Conservation (phyloP, 1,140 invertebrate genomes). For the Scaptomyza montana region DNA sequence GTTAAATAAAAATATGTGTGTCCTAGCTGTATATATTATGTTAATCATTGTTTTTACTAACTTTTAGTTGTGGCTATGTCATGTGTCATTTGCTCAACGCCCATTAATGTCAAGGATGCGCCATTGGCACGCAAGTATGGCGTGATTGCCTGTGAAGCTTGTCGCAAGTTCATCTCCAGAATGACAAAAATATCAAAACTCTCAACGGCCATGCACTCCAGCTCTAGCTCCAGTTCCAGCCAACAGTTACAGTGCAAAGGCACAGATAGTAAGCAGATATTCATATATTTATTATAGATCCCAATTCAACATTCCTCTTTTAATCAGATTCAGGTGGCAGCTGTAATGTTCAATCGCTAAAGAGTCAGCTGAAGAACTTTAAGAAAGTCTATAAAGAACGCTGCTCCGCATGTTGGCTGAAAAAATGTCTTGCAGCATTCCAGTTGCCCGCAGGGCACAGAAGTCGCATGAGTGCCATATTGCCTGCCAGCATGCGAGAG, state of each 20-base stretch:
- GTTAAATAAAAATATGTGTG: background rate
- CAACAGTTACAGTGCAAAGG: constrained; percentile 86
- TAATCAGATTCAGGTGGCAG: constrained; percentile 83
- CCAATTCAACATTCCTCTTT: background rate
- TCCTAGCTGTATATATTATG: no score
- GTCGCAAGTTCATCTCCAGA: constrained; percentile 93
- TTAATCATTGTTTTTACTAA: background rate
- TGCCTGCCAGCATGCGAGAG: constrained; percentile 84
- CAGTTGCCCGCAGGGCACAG: constrained; percentile 89
- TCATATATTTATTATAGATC: background rate
- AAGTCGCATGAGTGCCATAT: constrained; percentile 86
- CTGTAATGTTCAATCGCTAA: constrained; percentile 89
- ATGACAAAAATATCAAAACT: constrained; percentile 84
- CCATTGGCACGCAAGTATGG: constrained; percentile 92
- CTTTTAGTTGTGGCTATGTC: constrained; percentile 15
- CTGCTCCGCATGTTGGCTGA: constrained; percentile 94
- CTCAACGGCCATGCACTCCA: constrained; percentile 31
- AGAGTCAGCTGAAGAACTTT: constrained; percentile 89
- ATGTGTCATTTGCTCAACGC: constrained; percentile 90
- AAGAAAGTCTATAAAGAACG: constrained; percentile 88
- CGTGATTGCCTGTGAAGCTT: constrained; percentile 93
- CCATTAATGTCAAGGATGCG: constrained; percentile 90
- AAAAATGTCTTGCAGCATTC: constrained; percentile 91
- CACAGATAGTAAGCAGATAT: constrained; percentile 85
- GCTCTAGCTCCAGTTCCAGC: constrained; percentile 62